These are phyloP conservation scores for Lithophane leautieri DNA, from an alignment of 2,888 invertebrate genomes.

Conservation along the genomic window DNA sequence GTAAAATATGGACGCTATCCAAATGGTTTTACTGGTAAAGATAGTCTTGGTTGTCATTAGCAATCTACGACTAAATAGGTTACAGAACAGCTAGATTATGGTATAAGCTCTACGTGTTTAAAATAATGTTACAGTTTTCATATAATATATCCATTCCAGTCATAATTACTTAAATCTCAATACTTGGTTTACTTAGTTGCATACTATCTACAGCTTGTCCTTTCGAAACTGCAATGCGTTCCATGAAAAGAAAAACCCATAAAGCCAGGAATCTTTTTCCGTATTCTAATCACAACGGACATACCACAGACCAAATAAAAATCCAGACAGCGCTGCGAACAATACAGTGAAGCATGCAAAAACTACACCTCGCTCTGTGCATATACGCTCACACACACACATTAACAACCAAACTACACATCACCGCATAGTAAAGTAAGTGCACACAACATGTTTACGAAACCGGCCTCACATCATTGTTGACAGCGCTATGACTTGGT, in stretches of 20 bases:
- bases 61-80: neutral
- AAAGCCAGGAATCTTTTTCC: neutral
- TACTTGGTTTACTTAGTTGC: neutral
- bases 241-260: neutral
- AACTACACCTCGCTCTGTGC: too few species aligned
- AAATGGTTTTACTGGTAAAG: conserved; percentile 5
- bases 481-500: too few species aligned
- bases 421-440: too few species aligned
- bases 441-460: too few species aligned
- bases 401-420: too few species aligned
- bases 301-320: too few species aligned
- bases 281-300: too few species aligned
- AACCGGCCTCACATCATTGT: too few species aligned
- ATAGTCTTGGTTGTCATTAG: neutral
- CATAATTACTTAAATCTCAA: neutral
- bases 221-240: neutral
- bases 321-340: too few species aligned
- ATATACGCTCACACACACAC: too few species aligned
- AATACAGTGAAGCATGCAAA: too few species aligned
- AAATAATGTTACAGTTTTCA: neutral
- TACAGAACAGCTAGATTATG: neutral
- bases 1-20: neutral
- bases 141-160: neutral
- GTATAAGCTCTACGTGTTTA: neutral
- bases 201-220: neutral